phyloP scores from a whole-genome alignment of 2,113 vertebrate species.

The Psittacara wagleri region DNA sequence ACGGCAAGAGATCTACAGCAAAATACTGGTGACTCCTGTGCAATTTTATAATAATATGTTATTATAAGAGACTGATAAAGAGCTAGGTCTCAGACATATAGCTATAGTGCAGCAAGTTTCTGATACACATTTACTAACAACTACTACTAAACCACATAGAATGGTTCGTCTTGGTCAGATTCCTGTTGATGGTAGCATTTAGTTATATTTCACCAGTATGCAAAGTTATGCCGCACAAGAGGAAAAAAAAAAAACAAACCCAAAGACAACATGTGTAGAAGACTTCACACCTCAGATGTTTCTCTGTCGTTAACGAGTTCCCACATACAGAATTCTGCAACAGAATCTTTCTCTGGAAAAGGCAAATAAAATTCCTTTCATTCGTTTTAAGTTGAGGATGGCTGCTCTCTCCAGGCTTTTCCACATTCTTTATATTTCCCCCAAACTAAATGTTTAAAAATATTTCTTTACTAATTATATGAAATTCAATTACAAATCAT shows the following conservation, averaged over 20 bases:
- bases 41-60: rapidly evolving
- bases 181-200: neutral
- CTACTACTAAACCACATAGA: neutral
- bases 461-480: neutral
- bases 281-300: neutral
- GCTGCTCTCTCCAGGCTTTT: neutral
- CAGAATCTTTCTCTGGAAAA: neutral
- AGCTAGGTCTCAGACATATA: neutral
- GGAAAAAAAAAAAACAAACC: neutral
- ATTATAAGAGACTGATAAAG: neutral
- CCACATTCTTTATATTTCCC: neutral
- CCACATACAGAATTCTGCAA: neutral
- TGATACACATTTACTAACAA: neutral
- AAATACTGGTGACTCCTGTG: neutral
- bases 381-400: neutral
- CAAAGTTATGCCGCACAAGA: neutral
- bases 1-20: neutral
- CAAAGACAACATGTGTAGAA: neutral
- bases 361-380: neutral
- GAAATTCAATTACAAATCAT: neutral
- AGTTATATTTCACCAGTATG: neutral
- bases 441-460: neutral
- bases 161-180: neutral
- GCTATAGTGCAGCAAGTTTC: neutral
- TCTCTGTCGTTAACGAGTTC: neutral